A percentile compares a stretch with the other conserved stretches of the same genome.
phyloP scores from a whole-genome alignment of 2,888 invertebrate genomes.

The Exocentrus adspersus region DNA sequence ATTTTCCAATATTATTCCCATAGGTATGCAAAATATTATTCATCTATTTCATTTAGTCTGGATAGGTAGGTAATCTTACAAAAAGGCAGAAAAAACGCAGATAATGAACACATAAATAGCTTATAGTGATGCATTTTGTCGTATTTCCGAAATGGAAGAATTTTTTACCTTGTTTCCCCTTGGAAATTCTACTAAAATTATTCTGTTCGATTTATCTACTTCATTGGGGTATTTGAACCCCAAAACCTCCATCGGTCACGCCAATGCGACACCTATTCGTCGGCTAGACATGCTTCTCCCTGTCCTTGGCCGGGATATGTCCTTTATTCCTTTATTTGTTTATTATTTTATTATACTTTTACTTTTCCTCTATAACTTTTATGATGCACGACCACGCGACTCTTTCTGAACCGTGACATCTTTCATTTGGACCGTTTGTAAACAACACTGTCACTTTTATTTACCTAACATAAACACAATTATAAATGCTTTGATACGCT shows the following conservation, averaged over 20 bases:
- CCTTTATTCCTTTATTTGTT: constrained; percentile 36
- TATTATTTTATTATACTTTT: constrained; percentile 55
- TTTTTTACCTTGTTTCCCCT: too few relatives aligned
- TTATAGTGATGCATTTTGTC: too few relatives aligned
- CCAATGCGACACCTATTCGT: not conserved
- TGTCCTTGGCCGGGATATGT: constrained; percentile 51
- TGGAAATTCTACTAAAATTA: too few relatives aligned
- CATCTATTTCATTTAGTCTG: too few relatives aligned
- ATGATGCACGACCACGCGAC: constrained; percentile 46
- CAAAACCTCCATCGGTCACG: not conserved
- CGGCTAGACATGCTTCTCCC: constrained; percentile 18
- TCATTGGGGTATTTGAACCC: too few relatives aligned
- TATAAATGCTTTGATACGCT: constrained; percentile 18
- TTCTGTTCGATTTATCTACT: too few relatives aligned
- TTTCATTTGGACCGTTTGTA: constrained; percentile 19
- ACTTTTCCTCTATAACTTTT: constrained; percentile 48
- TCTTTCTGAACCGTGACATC: constrained; percentile 29
- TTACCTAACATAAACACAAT: constrained; percentile 29
- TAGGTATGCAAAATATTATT: too few relatives aligned
- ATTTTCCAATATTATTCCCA: too few relatives aligned
- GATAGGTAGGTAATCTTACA: too few relatives aligned
- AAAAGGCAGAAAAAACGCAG: too few relatives aligned
- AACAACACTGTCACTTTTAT: constrained; percentile 28
- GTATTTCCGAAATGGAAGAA: too few relatives aligned
- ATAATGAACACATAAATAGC: too few relatives aligned